A percentile compares a stretch with the other conserved stretches of the same genome.
phyloP scores from a whole-genome alignment of 64 coral and sea anemone species.

The Catalaphyllia jardinei region DNA sequence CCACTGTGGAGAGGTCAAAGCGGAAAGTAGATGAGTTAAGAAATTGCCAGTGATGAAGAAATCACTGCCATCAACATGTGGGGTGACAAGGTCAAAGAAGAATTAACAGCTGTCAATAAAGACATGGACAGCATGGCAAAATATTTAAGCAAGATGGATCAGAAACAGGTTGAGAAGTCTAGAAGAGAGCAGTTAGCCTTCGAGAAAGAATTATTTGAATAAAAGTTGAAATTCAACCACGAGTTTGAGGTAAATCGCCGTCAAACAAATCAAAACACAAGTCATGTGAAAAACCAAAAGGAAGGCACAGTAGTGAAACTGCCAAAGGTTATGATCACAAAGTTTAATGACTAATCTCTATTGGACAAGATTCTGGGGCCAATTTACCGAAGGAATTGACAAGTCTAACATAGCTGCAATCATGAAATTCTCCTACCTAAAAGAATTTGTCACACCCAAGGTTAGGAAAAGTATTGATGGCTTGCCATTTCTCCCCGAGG shows the following conservation, averaged over 20 bases:
- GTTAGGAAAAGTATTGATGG: conserved; percentile 44
- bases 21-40: conserved; percentile 22
- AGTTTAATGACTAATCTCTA: conserved; percentile 15
- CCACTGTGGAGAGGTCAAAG: conserved; percentile 5
- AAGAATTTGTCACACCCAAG: conserved; percentile 32
- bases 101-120: background rate
- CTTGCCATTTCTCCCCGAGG: conserved; percentile 43
- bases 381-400: background rate
- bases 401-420: background rate
- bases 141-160: background rate
- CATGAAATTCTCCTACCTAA: conserved; percentile 36
- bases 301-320: conserved; percentile 3
- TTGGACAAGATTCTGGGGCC: background rate
- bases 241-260: background rate
- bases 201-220: background rate
- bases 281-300: background rate
- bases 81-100: background rate
- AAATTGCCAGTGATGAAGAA: conserved; percentile 16
- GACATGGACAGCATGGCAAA: background rate
- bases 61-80: background rate
- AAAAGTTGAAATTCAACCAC: background rate
- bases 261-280: background rate
- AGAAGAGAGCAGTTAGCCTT: conserved; percentile 7
- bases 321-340: conserved; percentile 36
- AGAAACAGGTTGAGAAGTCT: background rate